phyloP scores from a whole-genome alignment of 2,888 invertebrate genomes.

The Maniola hyperantus region DNA sequence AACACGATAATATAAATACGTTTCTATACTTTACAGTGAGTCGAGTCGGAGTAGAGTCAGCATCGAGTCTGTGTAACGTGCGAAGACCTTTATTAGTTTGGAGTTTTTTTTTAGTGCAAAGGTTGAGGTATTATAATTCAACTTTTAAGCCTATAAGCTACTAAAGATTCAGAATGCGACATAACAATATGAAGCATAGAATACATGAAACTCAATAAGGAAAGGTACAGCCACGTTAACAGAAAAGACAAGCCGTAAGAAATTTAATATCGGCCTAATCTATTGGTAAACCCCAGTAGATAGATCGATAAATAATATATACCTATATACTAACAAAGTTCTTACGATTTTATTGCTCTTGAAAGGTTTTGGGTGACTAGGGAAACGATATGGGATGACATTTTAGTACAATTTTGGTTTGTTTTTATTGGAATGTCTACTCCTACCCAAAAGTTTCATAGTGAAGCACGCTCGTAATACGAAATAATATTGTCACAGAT shows the following conservation, averaged over 20 bases:
- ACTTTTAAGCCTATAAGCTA: too few species aligned
- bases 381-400: conserved; percentile 7
- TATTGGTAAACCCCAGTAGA: conserved; percentile 4
- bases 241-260: conserved; percentile 5
- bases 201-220: conserved; percentile 1
- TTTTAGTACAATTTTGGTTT: neutral
- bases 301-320: conserved; percentile 2
- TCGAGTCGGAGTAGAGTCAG: too few species aligned
- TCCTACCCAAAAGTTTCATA: too few species aligned
- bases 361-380: conserved; percentile 4
- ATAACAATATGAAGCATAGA: neutral
- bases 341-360: conserved; percentile 6
- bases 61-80: too few species aligned
- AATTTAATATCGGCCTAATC: conserved; percentile 5
- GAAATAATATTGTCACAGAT: too few species aligned
- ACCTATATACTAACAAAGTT: neutral
- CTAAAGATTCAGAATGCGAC: neutral
- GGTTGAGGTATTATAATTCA: too few species aligned
- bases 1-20: too few species aligned
- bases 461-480: too few species aligned
- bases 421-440: neutral
- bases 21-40: too few species aligned
- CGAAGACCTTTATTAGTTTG: too few species aligned
- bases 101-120: too few species aligned
- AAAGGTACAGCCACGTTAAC: neutral